Conservation (phyloP, 30 jellyfish, hydroid and myxozoan species). For the Calvadosia cruxmelitensis region DNA sequence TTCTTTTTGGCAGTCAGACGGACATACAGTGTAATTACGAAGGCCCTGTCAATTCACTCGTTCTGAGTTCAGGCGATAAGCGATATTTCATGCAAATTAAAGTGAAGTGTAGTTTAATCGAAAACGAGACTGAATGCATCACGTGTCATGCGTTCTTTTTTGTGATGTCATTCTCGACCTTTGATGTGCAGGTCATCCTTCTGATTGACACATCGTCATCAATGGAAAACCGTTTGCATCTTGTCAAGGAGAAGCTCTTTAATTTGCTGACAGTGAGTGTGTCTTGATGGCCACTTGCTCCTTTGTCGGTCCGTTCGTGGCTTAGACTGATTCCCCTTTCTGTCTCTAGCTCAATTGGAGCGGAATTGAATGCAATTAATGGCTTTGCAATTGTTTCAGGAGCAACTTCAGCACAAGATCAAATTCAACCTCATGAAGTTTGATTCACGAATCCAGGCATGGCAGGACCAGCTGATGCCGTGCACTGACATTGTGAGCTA, state of each 20-base stretch:
- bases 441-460: slow-evolving; percentile 70
- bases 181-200: slow-evolving; percentile 53
- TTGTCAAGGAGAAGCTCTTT: slow-evolving; percentile 57
- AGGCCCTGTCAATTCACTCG: too few relatives aligned
- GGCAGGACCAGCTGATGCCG: slow-evolving; percentile 81
- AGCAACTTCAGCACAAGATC: slow-evolving; percentile 59
- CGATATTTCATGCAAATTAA: too few relatives aligned
- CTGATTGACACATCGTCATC: slow-evolving; percentile 93
- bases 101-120: too few relatives aligned
- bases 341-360: too few relatives aligned
- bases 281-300: too few relatives aligned
- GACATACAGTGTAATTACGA: too few relatives aligned
- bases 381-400: slow-evolving; percentile 43
- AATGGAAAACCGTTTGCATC: slow-evolving; percentile 52
- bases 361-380: background rate
- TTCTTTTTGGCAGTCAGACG: too few relatives aligned
- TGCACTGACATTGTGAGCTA: slow-evolving; percentile 63
- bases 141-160: too few relatives aligned
- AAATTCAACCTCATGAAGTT: slow-evolving; percentile 71
- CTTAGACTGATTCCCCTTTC: too few relatives aligned
- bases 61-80: too few relatives aligned
- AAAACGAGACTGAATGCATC: too few relatives aligned
- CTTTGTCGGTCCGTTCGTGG: background rate
- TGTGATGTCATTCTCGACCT: too few relatives aligned
- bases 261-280: slow-evolving; percentile 60